Conservation (phyloP, 2,797 vertebrate species). For the Apogon hyalosoma region DNA sequence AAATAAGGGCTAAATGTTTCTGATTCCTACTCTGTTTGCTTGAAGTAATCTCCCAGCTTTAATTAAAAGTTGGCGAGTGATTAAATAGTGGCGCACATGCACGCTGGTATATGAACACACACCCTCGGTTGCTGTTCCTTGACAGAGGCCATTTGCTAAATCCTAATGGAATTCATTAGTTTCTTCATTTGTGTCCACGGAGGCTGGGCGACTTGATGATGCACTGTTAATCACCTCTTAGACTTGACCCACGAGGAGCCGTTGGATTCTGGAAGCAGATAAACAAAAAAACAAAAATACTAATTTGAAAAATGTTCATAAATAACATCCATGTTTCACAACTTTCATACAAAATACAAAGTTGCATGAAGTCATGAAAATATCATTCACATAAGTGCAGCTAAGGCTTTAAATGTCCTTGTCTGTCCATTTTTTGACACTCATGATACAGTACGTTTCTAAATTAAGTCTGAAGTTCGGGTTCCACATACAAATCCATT, state of each 20-base stretch:
- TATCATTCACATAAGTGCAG: too few relatives aligned
- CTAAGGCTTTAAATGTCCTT: too few relatives aligned
- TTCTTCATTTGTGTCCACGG: constrained; percentile 73
- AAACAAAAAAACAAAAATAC: constrained; percentile 14
- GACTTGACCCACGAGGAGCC: constrained; percentile 44
- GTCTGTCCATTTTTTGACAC: too few relatives aligned
- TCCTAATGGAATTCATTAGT: constrained; percentile 83
- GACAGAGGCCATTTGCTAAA: constrained; percentile 79
- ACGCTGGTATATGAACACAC: constrained; percentile 37
- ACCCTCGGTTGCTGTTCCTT: constrained; percentile 51
- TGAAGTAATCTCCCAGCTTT: constrained; percentile 60
- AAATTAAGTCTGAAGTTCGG: too few relatives aligned
- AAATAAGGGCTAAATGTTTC: constrained; percentile 67
- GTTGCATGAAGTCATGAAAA: too few relatives aligned
- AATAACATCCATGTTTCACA: too few relatives aligned
- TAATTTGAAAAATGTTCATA: too few relatives aligned
- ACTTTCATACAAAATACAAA: too few relatives aligned
- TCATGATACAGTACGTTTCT: too few relatives aligned
- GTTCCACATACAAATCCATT: too few relatives aligned
- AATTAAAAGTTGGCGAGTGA: constrained; percentile 72
- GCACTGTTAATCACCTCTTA: constrained; percentile 70
- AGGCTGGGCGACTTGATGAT: constrained; percentile 50
- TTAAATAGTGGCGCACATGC: constrained; percentile 53
- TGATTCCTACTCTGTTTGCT: constrained; percentile 56
- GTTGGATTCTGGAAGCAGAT: constrained; percentile 46